Evolutionary conservation across 2,113 vertebrate genomes (phyloP).

Genomic region (Puma concolor): DNA sequence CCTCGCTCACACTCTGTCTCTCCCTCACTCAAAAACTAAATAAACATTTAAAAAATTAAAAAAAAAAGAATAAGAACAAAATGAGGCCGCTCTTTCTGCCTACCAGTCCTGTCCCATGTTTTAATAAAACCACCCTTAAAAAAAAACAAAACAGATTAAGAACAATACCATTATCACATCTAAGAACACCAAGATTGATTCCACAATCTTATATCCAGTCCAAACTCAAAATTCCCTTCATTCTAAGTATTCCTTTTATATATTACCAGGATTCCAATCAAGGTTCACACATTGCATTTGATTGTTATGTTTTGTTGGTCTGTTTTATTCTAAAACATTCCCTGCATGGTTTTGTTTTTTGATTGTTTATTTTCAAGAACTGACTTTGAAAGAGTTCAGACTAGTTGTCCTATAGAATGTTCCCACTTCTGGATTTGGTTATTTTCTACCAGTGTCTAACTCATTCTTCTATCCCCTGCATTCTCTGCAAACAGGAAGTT

Average conservation of each 20-base stretch:
- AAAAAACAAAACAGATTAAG: background rate
- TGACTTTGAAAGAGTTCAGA: background rate
- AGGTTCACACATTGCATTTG: background rate
- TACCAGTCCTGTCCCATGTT: no score
- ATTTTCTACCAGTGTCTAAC: background rate
- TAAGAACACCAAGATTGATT: background rate
- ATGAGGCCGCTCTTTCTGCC: no score
- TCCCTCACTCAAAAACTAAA: no score
- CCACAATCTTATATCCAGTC: background rate
- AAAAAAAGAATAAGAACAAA: no score
- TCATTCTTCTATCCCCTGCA: background rate
- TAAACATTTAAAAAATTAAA: no score
- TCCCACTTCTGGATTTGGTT: background rate
- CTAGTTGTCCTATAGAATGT: background rate
- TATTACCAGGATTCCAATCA: background rate
- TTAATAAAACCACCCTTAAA: no score
- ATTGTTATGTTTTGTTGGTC: background rate
- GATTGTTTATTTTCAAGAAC: background rate
- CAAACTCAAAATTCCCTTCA: background rate
- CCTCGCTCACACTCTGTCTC: no score
- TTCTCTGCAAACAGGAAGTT: background rate
- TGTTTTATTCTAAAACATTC: background rate
- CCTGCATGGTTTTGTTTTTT: background rate
- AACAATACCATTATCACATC: background rate
- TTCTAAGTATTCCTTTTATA: constrained; percentile 1